phyloP scores from a whole-genome alignment of 2,797 vertebrate genomes.

The Helarctos malayanus region DNA sequence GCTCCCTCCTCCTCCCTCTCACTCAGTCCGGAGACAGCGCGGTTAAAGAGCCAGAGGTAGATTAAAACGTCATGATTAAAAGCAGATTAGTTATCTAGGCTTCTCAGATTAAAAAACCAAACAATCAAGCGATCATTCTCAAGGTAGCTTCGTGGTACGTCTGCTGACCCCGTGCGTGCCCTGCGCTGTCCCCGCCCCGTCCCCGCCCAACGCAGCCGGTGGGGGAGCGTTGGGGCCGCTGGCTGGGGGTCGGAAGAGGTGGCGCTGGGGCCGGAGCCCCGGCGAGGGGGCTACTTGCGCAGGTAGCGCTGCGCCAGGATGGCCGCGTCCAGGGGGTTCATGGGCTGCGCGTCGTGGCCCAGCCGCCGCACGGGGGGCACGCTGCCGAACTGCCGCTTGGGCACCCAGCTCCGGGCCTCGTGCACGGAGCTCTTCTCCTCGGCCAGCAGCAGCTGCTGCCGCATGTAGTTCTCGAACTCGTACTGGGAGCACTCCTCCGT shows the following conservation, averaged over 20 bases:
- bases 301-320: conserved; percentile 98
- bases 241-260: conserved; percentile 73
- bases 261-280: conserved; percentile 75
- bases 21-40: conserved; percentile 91
- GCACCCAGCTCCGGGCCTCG: conserved; percentile 96
- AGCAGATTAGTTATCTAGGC: conserved; percentile 91
- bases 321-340: conserved; percentile 97
- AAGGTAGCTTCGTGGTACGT: conserved; percentile 88
- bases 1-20: conserved; percentile 89
- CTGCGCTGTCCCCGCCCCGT: conserved; percentile 73
- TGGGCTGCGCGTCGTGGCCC: conserved; percentile 97
- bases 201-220: not conserved
- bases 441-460: conserved; percentile 98
- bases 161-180: conserved; percentile 81
- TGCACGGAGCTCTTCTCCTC: conserved; percentile 99
- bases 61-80: conserved; percentile 95
- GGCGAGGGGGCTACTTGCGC: conserved; percentile 91
- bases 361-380: conserved; percentile 96
- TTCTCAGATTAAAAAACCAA: conserved; percentile 87
- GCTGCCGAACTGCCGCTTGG: conserved; percentile 96
- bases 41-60: conserved; percentile 96
- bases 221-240: conserved; percentile 78
- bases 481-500: conserved; percentile 99
- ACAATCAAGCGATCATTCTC: conserved; percentile 86
- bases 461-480: conserved; percentile 99